Evolutionary conservation across 2,888 invertebrate genomes (phyloP).

Genomic region (Calameuta pallipes): DNA sequence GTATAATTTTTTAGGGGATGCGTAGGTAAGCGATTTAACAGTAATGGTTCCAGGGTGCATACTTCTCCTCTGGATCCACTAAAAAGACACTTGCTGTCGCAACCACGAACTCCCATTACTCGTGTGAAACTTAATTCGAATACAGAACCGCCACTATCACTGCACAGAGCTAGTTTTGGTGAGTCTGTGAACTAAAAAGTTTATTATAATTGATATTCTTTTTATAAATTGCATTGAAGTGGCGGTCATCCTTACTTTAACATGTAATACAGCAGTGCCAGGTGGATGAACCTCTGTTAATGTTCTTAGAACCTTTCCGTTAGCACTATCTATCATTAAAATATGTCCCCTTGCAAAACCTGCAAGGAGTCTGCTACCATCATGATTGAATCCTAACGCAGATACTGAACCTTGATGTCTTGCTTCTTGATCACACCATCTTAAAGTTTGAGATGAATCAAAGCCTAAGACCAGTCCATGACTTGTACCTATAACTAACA

Average conservation of each 20-base stretch:
- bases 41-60: slow-evolving; percentile 78
- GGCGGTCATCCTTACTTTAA: slow-evolving; percentile 66
- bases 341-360: slow-evolving; percentile 86
- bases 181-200: slow-evolving; percentile 75
- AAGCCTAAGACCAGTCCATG: slow-evolving; percentile 92
- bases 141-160: slow-evolving; percentile 95
- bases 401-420: slow-evolving; percentile 83
- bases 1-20: slow-evolving; percentile 80
- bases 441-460: slow-evolving; percentile 86
- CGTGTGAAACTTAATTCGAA: slow-evolving; percentile 92
- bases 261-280: slow-evolving; percentile 83
- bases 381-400: slow-evolving; percentile 87
- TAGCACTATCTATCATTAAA: slow-evolving; percentile 88
- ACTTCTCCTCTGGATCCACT: slow-evolving; percentile 98
- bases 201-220: background rate
- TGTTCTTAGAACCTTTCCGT: slow-evolving; percentile 81
- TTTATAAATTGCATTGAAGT: background rate
- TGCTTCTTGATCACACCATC: slow-evolving; percentile 87
- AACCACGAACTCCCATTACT: slow-evolving; percentile 87
- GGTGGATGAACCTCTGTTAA: slow-evolving; percentile 86
- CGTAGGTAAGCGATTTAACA: slow-evolving; percentile 69
- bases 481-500: slow-evolving; percentile 93
- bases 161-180: slow-evolving; percentile 80
- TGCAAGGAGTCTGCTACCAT: slow-evolving; percentile 85
- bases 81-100: slow-evolving; percentile 93